Conservation (phyloP, 2,797 vertebrate species). For the Gallirallus australis region DNA sequence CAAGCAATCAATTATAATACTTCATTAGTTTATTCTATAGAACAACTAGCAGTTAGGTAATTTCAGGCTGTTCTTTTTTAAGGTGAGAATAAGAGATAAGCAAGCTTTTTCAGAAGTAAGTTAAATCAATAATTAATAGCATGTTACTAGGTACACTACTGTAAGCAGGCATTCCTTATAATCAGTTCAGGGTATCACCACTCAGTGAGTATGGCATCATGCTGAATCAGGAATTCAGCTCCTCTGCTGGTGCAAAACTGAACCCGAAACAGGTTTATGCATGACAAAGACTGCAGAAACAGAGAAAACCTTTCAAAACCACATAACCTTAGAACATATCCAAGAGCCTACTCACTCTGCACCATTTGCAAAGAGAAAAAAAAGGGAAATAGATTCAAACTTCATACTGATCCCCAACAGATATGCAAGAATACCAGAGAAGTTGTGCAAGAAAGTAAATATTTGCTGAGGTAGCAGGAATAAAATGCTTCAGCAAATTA, state of each 20-base stretch:
- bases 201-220: background rate
- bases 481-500: constrained; percentile 3
- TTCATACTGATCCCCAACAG: background rate
- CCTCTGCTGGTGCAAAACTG: background rate
- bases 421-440: background rate
- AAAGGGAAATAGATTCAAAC: background rate
- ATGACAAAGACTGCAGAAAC: background rate
- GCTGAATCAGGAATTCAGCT: background rate
- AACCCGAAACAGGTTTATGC: background rate
- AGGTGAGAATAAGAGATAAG: background rate
- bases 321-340: background rate
- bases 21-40: background rate
- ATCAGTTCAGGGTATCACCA: background rate
- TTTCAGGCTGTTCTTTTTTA: background rate
- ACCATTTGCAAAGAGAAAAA: background rate
- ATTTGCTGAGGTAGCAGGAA: background rate
- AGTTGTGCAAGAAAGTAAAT: background rate
- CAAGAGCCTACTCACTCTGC: background rate
- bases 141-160: background rate
- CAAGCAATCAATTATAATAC: background rate
- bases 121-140: background rate
- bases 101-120: background rate
- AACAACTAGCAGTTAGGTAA: background rate
- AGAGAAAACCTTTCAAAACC: background rate
- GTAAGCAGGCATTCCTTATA: background rate